These are phyloP conservation scores for Nomada fabriciana DNA, from an alignment of 2,888 invertebrate species.

Conservation along the genomic window DNA sequence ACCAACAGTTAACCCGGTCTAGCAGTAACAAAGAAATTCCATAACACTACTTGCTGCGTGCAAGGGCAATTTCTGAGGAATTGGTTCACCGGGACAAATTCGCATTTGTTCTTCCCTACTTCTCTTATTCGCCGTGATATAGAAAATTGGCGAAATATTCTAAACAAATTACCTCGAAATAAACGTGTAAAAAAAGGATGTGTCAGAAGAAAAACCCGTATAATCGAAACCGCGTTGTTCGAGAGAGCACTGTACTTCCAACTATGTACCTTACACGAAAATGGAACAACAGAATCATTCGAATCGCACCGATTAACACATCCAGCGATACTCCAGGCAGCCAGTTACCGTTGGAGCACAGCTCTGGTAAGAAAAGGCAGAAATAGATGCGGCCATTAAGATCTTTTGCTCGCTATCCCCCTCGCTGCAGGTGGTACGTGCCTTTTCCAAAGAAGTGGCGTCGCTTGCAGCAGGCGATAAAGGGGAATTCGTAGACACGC, in stretches of 20 bases:
- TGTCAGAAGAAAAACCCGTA: too few relatives aligned
- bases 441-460: constrained; percentile 72
- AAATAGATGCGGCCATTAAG: constrained; percentile 49
- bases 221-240: too few relatives aligned
- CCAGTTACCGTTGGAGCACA: neutral
- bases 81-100: too few relatives aligned
- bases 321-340: neutral
- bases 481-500: constrained; percentile 45
- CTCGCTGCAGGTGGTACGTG: constrained; percentile 67
- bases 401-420: constrained; percentile 6
- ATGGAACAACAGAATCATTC: constrained; percentile 1
- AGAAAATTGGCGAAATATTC: too few relatives aligned
- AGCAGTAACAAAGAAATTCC: constrained; percentile 9
- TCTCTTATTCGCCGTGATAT: too few relatives aligned
- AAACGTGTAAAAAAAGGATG: too few relatives aligned
- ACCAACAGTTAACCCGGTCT: too few relatives aligned
- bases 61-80: too few relatives aligned
- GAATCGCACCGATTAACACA: constrained; percentile 28
- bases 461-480: constrained; percentile 42
- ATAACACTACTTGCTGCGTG: neutral
- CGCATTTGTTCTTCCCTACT: too few relatives aligned
- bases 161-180: too few relatives aligned
- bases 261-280: neutral
- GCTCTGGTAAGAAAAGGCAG: constrained; percentile 44
- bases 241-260: neutral